Percentiles rank a stretch among this genome's conserved stretches.
Evolutionary conservation across 2,797 vertebrate genomes (phyloP).

Genomic region (Saxicola maurus): DNA sequence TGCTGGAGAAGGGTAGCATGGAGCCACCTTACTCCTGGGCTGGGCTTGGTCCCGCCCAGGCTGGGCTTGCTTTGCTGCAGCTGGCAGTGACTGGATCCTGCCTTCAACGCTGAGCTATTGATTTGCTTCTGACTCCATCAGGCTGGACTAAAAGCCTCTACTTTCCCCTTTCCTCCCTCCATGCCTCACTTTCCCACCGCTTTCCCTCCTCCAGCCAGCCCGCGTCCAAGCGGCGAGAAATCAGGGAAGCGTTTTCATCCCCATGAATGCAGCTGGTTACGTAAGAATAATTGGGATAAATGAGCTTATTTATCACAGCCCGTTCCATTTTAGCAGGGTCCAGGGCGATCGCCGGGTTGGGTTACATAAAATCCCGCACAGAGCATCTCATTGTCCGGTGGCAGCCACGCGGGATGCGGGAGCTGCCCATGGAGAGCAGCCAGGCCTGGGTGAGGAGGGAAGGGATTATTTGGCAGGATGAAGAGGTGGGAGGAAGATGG

Average conservation of each 20-base stretch:
- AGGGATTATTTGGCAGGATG: not conserved
- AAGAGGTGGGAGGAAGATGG: not conserved
- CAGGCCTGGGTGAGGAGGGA: not conserved
- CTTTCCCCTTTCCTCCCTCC: not conserved
- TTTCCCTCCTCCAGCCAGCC: constrained; percentile 11
- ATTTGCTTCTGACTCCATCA: not conserved
- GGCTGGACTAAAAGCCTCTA: not conserved
- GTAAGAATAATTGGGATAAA: constrained; percentile 60
- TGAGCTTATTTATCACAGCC: constrained; percentile 48
- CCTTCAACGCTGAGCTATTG: not conserved
- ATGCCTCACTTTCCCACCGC: not conserved
- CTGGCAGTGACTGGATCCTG: not conserved
- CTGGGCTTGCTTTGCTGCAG: not conserved
- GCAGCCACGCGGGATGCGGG: not conserved
- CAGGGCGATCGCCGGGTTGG: not conserved
- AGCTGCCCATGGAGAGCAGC: not conserved
- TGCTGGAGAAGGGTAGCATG: not conserved
- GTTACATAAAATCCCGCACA: constrained; percentile 50
- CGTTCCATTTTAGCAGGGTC: not conserved
- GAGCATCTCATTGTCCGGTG: constrained; percentile 1
- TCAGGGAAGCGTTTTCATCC: constrained; percentile 30
- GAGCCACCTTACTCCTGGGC: not conserved
- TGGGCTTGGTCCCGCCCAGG: not conserved
- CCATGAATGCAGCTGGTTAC: constrained; percentile 38
- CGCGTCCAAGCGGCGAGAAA: not conserved